Evolutionary conservation across 2,113 vertebrate genomes (phyloP), one percentile per base, ranked within the genome.

Genomic region (Pachypanchax playfairii): DNA sequence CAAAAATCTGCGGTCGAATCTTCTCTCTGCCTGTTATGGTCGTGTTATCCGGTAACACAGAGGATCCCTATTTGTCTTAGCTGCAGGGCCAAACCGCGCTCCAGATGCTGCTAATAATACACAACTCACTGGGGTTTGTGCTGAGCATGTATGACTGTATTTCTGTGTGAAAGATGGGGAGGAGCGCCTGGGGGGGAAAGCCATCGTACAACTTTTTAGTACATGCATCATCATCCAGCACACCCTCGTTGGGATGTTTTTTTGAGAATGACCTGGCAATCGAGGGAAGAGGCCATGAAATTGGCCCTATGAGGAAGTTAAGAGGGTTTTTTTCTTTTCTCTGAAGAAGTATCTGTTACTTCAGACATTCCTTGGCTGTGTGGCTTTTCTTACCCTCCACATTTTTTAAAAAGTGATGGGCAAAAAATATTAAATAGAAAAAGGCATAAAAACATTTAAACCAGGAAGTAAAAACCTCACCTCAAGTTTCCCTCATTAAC

Each of bases 41-140:
- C 69, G 54, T 59, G 83, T 62, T 59, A 72, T 61, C 71, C 61
- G 44, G 54, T 55, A 77, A 70, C 80, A 74, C 21, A 65, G 43
- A 60, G 50, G 49, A 67, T 79, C 56, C 61, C 52, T 80, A 50
- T 86, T 86, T 84, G 78, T 71, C 59, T 83, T 55, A 18, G 61
- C 82, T 72, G 55, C 67, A 56, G 82, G 82, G 76, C 38, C 35
- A 39, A 77, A 26, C 29, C 17, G 2, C 35, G 63, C 79, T 80
- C 41, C 68, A 77, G 75, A 84, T 75, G 76, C 69, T 52, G 73
- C 85, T 84, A 85, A 83, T 83, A 86, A 86, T 89, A 78, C 57
- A 62, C 68, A 18, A 15, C 57, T 82, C 75, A 71, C 59, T 24
- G 47, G 56, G 66, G 56, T 73, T 74, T 68, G 54, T 47, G 54